Evolutionary conservation across 2,888 invertebrate species (phyloP), one percentile per base, ranked within the genome.

Genomic region (Carterocephalus palaemon): DNA sequence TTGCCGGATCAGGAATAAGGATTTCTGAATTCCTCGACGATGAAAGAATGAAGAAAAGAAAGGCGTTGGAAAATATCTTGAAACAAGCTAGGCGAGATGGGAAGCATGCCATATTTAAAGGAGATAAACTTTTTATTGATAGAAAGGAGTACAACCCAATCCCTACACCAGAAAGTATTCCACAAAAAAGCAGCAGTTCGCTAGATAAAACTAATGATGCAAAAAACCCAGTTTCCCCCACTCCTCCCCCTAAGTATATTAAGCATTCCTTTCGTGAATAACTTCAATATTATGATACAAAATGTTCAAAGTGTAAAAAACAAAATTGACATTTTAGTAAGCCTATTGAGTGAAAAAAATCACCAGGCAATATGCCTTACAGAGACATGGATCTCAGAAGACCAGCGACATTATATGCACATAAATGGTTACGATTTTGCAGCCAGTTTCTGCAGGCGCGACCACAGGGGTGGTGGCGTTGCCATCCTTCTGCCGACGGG

Each of bases 321-420:
- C n/a, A 23, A 23, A 23, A 7, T n/a, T 6, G 5, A 23, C n/a
- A 23, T n/a, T n/a, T n/a, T n/a, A n/a, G n/a, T n/a, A n/a, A n/a
- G n/a, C n/a, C n/a, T n/a, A n/a, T n/a, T n/a, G 4, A 23, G 3
- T 23, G 3, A n/a, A 23, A 38, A 45, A n/a, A 9, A 32, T 2
- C 36, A 41, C 17, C 20, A 46, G 9, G 48, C 29, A 28, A 5
- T 45, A n/a, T 49, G 48, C 31, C 20, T 46, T 1, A 5, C 37
- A 1, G 49, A 49, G 24, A 49, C 49, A 0, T 49, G 46, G 49
- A 42, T 49, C 2, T 22, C 22, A 10, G 31, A 39, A 19, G 26
- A 45, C 7, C 48, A 48, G 24, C 19, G 8, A 13, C 31, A 45
- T 2, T 12, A 7, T 1, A 29, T 45, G 15, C 12, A 31, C 2